A percentile compares a stretch with the other conserved stretches of the same genome.
Evolutionary conservation across 2,113 vertebrate genomes (phyloP).

Genomic region (Lates calcarifer): DNA sequence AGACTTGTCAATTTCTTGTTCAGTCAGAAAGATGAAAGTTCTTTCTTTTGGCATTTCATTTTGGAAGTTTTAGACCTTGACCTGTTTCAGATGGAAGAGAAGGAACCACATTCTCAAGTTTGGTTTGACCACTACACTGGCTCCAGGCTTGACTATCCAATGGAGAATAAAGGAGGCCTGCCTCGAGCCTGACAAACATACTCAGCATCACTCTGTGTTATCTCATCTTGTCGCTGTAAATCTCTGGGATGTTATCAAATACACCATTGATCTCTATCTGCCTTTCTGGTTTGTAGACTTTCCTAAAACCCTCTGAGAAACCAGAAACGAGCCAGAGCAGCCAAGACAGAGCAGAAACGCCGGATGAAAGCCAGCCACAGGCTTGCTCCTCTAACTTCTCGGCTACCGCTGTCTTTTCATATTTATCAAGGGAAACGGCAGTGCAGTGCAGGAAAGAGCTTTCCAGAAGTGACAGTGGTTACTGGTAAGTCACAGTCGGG

Average conservation of each 20-base stretch:
- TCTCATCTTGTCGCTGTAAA: constrained; percentile 9
- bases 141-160: neutral
- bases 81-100: neutral
- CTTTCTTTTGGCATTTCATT: neutral
- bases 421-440: constrained; percentile 29
- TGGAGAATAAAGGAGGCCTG: neutral
- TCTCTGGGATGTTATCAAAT: constrained; percentile 24
- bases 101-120: neutral
- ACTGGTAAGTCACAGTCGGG: constrained; percentile 46
- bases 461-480: constrained; percentile 51
- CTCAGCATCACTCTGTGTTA: neutral
- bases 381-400: constrained; percentile 23
- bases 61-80: neutral
- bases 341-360: constrained; percentile 23
- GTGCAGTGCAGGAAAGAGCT: constrained; percentile 21
- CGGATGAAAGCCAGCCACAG: constrained; percentile 34
- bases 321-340: neutral
- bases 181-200: constrained; percentile 14
- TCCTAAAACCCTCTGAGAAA: constrained; percentile 38
- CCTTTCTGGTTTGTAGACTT: constrained; percentile 25
- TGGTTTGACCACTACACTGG: neutral
- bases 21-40: neutral
- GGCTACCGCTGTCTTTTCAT: constrained; percentile 35
- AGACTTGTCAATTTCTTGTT: neutral
- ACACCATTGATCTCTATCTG: constrained; percentile 25